A percentile compares a stretch with the other conserved stretches of the same genome.
These are phyloP conservation scores for Antechinus stuartii DNA, from an alignment of 2,113 vertebrate genomes.

Conservation along the genomic window DNA sequence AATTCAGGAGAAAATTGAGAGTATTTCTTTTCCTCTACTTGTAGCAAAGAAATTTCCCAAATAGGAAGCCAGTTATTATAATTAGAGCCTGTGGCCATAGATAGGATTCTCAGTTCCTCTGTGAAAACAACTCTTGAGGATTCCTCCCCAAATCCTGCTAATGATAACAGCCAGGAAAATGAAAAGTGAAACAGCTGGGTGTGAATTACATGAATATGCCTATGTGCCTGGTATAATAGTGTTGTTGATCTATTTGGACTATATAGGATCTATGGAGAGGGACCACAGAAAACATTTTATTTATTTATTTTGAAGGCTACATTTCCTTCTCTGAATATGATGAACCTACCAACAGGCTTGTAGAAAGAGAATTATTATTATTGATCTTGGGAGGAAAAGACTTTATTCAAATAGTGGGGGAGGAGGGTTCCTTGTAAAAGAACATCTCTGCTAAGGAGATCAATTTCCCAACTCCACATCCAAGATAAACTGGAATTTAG, in stretches of 20 bases:
- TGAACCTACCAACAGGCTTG: constrained; percentile 9
- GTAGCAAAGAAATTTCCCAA: background rate
- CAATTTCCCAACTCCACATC: background rate
- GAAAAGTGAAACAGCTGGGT: background rate
- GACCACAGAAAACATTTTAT: constrained; percentile 44
- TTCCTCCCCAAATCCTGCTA: background rate
- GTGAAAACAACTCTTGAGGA: background rate
- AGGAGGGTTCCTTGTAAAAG: background rate
- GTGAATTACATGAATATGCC: background rate
- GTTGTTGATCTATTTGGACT: constrained; percentile 12
- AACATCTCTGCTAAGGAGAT: background rate
- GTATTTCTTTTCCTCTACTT: background rate
- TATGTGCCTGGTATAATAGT: background rate
- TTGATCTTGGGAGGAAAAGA: constrained; percentile 30
- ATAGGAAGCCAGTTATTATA: constrained; percentile 35
- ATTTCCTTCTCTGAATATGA: constrained; percentile 27
- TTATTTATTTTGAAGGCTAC: constrained; percentile 23
- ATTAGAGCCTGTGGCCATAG: background rate
- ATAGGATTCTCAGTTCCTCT: constrained; percentile 7
- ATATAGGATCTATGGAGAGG: constrained; percentile 14
- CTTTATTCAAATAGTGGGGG: background rate
- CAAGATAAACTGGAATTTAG: background rate
- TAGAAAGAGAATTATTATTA: constrained; percentile 44
- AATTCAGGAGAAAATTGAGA: background rate
- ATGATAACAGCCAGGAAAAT: constrained; percentile 20